Evolutionary conservation across 2,113 vertebrate species (phyloP).

Genomic region (Plecturocebus donacophilus): DNA sequence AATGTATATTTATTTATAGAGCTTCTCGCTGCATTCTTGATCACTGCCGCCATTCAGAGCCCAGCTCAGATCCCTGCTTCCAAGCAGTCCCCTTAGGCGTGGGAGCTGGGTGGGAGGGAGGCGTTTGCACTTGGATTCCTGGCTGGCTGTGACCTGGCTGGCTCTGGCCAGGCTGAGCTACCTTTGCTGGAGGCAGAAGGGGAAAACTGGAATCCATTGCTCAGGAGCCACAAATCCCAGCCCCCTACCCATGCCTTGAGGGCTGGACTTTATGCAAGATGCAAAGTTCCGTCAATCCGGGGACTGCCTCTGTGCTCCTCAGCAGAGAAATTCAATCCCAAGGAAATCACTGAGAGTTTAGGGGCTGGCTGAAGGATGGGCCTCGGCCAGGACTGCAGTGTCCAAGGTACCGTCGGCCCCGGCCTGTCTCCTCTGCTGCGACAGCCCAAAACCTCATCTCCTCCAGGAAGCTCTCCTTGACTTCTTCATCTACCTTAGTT

Average conservation of each 20-base stretch:
- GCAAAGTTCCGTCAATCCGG: neutral
- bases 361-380: neutral
- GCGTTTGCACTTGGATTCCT: neutral
- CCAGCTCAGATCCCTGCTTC: neutral
- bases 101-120: neutral
- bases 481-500: neutral
- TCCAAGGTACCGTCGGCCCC: neutral
- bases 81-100: neutral
- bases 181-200: neutral
- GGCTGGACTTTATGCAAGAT: neutral
- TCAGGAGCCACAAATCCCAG: neutral
- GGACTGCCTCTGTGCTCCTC: neutral
- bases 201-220: neutral
- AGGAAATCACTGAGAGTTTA: neutral
- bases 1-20: constrained; percentile 46
- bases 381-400: neutral
- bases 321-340: neutral
- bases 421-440: neutral
- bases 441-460: neutral
- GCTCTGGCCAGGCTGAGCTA: neutral
- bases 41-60: neutral
- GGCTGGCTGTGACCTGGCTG: neutral
- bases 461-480: neutral
- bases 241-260: neutral
- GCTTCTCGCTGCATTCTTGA: neutral